Evolutionary conservation across 1,140 invertebrate genomes (phyloP), one percentile per base, ranked within the genome.

Genomic region (Drosophila elegans): DNA sequence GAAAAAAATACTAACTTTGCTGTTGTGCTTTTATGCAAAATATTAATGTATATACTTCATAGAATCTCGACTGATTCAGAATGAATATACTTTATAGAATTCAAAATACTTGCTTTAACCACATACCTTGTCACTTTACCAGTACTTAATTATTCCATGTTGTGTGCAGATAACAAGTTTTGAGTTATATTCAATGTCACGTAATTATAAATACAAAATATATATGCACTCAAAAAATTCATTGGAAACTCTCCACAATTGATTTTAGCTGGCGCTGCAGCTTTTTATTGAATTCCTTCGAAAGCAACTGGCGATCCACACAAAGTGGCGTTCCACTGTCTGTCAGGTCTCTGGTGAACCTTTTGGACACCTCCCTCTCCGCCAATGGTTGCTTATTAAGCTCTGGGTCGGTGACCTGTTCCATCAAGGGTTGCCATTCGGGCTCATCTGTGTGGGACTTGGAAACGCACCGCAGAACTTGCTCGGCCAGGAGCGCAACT

Each of bases 141-240:
- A 10, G 34, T 44, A 3, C 16, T 21, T 21, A 21, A 21, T 9
- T 6, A 6, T 10, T 41, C 16, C 16, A 6, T 6, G 2, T 68
- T 11, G 46, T 36, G 12, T 51, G 68, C 63, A 55, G 41, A 57
- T 29, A 77, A 77, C 60, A 66, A 81, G 76, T 62, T 71, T 52
- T 46, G 34, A 51, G 10, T 5, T 69, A 32, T 68, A 60, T 49
- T 78, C 38, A 27, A 46, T 62, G 45, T 34, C 27, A 51, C 25
- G 32, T 25, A 69, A 46, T 66, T 49, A 32, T 34, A 45, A 32
- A 68, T 76, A 80, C 10, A 80, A 80, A 80, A 80, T 80, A 85
- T 74, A 77, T 63, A 49, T 54, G 36, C 38, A 12, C 16, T 5
- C 25, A 29, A 44, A 41, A 13, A 53, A 11, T 53, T 80, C 54